These are phyloP conservation scores for Gastracanthus pulcherrimus DNA, from an alignment of 2,888 invertebrate genomes.

Conservation along the genomic window DNA sequence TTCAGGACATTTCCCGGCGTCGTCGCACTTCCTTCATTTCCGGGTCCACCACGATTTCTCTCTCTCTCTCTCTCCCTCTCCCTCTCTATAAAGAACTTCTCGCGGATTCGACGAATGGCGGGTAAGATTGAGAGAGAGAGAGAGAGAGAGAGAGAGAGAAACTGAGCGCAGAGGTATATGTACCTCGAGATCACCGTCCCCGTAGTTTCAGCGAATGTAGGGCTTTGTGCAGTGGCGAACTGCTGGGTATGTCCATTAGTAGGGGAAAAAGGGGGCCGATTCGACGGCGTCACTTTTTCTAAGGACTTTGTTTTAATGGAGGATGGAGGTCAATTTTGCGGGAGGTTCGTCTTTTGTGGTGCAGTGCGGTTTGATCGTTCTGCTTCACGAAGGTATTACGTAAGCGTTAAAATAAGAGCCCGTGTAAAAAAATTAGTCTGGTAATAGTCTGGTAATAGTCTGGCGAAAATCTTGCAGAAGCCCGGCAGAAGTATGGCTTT, in stretches of 20 bases:
- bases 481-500: no score
- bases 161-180: no score
- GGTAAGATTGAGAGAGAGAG: background rate
- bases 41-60: slow-evolving; percentile 47
- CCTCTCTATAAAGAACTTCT: no score
- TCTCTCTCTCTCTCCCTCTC: background rate
- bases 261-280: slow-evolving; percentile 35
- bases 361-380: background rate
- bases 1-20: slow-evolving; percentile 39
- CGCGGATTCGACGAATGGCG: slow-evolving; percentile 31
- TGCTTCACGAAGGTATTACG: background rate
- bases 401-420: no score
- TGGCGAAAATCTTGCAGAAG: no score
- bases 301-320: slow-evolving; percentile 38
- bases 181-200: no score
- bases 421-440: no score
- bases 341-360: background rate
- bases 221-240: slow-evolving; percentile 9
- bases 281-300: slow-evolving; percentile 52
- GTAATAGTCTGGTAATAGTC: no score
- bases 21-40: slow-evolving; percentile 56
- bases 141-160: background rate
- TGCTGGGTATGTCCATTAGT: slow-evolving; percentile 40
- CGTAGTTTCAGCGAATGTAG: no score
- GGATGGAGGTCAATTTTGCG: background rate